A percentile compares a stretch with the other conserved stretches of the same genome.
Conservation (phyloP, 2,113 vertebrate genomes). For the Cheirogaleus medius region DNA sequence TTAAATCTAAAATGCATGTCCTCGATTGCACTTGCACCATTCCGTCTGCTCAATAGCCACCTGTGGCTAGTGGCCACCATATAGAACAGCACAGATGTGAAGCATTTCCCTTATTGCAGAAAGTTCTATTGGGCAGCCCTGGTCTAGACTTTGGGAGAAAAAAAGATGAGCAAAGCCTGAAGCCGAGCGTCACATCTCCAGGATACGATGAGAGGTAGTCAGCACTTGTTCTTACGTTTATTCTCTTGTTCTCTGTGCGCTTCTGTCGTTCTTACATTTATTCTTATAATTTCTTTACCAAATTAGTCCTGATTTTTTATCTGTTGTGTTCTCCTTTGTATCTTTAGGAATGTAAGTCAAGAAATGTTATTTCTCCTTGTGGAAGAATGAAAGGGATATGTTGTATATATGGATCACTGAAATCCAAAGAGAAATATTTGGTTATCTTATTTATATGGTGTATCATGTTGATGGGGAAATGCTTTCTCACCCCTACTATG, state of each 20-base stretch:
- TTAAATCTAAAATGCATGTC: not conserved
- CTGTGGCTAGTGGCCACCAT: not conserved
- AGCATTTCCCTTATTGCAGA: not conserved
- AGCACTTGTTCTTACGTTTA: not conserved
- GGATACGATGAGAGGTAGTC: not conserved
- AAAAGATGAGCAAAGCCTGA: not conserved
- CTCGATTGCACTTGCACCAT: not conserved
- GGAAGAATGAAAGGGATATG: not conserved
- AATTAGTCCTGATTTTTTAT: not conserved
- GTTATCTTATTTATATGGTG: constrained; percentile 48
- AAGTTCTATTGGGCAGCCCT: not conserved
- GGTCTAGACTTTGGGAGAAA: not conserved
- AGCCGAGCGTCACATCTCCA: not conserved
- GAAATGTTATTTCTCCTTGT: not conserved
- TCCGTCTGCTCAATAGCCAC: not conserved
- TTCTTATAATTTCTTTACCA: not conserved
- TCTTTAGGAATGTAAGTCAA: not conserved
- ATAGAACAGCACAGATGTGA: not conserved
- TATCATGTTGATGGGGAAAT: constrained; percentile 58
- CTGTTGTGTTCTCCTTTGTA: not conserved
- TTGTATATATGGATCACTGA: not conserved
- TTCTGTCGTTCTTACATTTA: not conserved
- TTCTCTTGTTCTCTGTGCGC: not conserved
- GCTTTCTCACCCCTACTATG: constrained; percentile 49
- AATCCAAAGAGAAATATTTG: constrained; percentile 15